phyloP scores from a whole-genome alignment of 2,113 vertebrate genomes.

The Nothobranchius furzeri region DNA sequence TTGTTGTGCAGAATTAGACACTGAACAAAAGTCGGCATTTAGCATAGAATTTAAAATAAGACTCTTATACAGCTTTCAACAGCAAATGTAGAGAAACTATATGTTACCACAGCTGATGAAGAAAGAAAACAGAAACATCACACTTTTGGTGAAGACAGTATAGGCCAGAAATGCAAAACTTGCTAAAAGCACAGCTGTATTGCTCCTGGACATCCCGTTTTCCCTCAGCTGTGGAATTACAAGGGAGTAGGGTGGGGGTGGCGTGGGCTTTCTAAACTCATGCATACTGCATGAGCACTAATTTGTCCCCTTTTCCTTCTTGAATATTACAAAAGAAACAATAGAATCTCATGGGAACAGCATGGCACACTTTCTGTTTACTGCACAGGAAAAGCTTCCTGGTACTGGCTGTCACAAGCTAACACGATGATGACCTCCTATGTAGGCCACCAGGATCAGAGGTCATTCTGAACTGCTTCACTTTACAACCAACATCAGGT shows the following conservation, averaged over 20 bases:
- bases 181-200: slow-evolving; percentile 53
- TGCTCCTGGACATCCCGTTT: slow-evolving; percentile 40
- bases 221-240: slow-evolving; percentile 36
- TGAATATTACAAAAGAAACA: slow-evolving; percentile 60
- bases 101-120: slow-evolving; percentile 26
- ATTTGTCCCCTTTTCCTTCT: slow-evolving; percentile 59
- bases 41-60: slow-evolving; percentile 37
- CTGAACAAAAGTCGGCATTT: slow-evolving; percentile 7
- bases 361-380: slow-evolving; percentile 39
- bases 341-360: slow-evolving; percentile 8
- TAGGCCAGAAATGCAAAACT: slow-evolving; percentile 35
- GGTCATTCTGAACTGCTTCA: slow-evolving; percentile 7
- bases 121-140: slow-evolving; percentile 13
- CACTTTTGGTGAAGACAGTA: slow-evolving; percentile 2
- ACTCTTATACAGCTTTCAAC: not conserved
- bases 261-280: slow-evolving; percentile 29
- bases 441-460: slow-evolving; percentile 39
- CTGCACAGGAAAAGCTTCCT: not conserved
- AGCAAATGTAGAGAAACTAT: slow-evolving; percentile 7
- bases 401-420: slow-evolving; percentile 3
- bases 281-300: slow-evolving; percentile 70
- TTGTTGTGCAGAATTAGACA: no score
- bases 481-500: no score
- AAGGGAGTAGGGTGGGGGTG: not conserved
- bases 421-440: slow-evolving; percentile 32